Percentiles rank a stretch among this genome's conserved stretches.
These are phyloP conservation scores for Megaleporinus macrocephalus DNA, from an alignment of 2,113 vertebrate species.

Conservation along the genomic window DNA sequence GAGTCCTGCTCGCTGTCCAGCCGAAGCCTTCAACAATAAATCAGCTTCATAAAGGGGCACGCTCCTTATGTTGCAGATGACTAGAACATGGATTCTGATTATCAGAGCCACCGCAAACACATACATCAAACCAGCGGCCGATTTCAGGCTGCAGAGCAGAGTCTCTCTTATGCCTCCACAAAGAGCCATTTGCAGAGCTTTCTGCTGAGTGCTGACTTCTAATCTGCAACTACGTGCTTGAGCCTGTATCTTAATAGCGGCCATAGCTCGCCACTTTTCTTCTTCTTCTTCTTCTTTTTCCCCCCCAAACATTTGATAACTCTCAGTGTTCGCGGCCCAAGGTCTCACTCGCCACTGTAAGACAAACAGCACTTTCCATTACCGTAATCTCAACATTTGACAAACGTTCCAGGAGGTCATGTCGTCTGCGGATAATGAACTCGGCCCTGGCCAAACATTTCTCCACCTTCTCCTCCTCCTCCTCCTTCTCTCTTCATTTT, in stretches of 20 bases:
- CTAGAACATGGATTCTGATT: constrained; percentile 69
- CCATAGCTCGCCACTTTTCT: not conserved
- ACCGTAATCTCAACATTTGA: constrained; percentile 65
- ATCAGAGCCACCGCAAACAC: constrained; percentile 64
- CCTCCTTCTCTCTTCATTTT: constrained; percentile 56
- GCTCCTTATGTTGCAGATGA: constrained; percentile 67
- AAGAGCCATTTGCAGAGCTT: constrained; percentile 41
- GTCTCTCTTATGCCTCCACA: constrained; percentile 67
- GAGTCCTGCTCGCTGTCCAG: constrained; percentile 73
- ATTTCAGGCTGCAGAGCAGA: constrained; percentile 58
- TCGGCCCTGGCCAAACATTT: constrained; percentile 64
- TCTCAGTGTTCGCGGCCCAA: not conserved
- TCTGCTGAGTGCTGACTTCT: constrained; percentile 13
- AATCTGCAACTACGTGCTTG: constrained; percentile 17
- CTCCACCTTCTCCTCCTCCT: constrained; percentile 49
- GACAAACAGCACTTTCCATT: constrained; percentile 53
- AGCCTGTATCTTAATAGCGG: not conserved
- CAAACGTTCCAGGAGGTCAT: constrained; percentile 63
- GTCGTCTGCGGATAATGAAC: constrained; percentile 70
- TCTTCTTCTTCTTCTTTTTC: not conserved
- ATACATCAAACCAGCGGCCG: constrained; percentile 72
- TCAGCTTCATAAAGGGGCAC: constrained; percentile 74
- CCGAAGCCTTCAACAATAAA: constrained; percentile 71
- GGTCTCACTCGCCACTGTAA: constrained; percentile 26
- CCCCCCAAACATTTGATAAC: not conserved